Percentiles rank a stretch among this genome's conserved stretches.
Conservation (phyloP, 2,888 invertebrate genomes). For the Eutolmus rufibarbis region DNA sequence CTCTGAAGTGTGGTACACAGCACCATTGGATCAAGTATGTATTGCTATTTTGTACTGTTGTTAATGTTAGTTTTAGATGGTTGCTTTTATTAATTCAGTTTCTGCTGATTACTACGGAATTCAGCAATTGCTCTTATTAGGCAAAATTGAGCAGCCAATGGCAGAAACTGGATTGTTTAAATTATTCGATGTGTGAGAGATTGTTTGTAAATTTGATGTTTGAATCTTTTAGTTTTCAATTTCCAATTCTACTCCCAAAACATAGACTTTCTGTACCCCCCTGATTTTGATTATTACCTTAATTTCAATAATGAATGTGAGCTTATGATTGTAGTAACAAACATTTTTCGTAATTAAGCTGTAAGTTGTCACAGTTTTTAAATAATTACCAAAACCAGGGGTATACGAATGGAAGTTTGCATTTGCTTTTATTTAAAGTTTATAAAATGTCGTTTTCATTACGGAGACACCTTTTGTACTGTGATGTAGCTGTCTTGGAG, state of each 20-base stretch:
- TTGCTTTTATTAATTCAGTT: neutral
- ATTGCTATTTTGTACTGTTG: neutral
- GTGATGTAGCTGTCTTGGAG: neutral
- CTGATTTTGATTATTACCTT: no score
- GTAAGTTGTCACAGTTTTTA: no score
- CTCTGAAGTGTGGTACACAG: slow-evolving; percentile 52
- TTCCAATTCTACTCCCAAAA: no score
- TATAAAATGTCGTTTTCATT: neutral
- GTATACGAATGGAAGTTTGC: neutral
- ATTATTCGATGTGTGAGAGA: neutral
- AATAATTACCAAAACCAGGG: no score
- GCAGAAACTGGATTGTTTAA: no score
- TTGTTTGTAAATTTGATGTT: neutral
- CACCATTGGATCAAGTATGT: slow-evolving; percentile 52
- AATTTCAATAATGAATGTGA: no score
- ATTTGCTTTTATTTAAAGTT: neutral
- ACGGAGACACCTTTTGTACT: neutral
- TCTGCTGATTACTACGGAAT: no score
- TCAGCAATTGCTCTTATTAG: no score
- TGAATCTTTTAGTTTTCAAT: neutral
- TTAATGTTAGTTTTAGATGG: neutral
- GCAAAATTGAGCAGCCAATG: no score
- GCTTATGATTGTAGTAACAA: no score
- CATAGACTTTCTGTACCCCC: no score
- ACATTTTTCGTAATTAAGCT: no score